A percentile compares a stretch with the other conserved stretches of the same genome.
Conservation (phyloP, 1,140 invertebrate genomes). For the Epicauta chinensis region DNA sequence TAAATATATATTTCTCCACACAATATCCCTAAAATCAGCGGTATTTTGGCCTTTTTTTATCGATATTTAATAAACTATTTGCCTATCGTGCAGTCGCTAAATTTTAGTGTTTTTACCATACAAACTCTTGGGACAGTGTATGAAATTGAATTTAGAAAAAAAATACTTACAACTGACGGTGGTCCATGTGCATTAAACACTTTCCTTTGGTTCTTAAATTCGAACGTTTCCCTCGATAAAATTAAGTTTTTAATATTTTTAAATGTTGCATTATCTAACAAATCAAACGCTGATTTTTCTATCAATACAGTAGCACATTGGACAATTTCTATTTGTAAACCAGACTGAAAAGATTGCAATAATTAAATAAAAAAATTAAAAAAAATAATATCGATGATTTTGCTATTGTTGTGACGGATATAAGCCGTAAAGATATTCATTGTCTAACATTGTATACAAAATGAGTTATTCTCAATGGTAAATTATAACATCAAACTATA, state of each 20-base stretch:
- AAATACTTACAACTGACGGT: conserved; percentile 49
- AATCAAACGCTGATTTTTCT: conserved; percentile 56
- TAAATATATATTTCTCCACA: too few relatives aligned
- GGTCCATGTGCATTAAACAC: conserved; percentile 47
- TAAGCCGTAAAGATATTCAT: background rate
- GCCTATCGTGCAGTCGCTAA: background rate
- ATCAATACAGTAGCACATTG: conserved; percentile 52
- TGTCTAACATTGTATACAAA: background rate
- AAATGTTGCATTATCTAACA: conserved; percentile 53
- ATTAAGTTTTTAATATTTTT: conserved; percentile 49
- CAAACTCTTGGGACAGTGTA: too few relatives aligned
- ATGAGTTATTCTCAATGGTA: too few relatives aligned
- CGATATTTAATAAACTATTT: conserved; percentile 22
- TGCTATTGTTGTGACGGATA: background rate
- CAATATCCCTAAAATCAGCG: too few relatives aligned
- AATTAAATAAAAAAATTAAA: too few relatives aligned
- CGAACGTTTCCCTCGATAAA: conserved; percentile 54
- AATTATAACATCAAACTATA: too few relatives aligned
- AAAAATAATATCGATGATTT: too few relatives aligned
- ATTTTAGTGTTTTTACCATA: background rate
- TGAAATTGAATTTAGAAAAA: too few relatives aligned
- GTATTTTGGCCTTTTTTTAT: too few relatives aligned
- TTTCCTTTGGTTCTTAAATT: conserved; percentile 50
- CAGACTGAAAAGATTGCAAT: background rate
- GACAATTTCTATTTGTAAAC: conserved; percentile 44